phyloP scores from a whole-genome alignment of 2,113 vertebrate genomes.

The Vombatus ursinus region DNA sequence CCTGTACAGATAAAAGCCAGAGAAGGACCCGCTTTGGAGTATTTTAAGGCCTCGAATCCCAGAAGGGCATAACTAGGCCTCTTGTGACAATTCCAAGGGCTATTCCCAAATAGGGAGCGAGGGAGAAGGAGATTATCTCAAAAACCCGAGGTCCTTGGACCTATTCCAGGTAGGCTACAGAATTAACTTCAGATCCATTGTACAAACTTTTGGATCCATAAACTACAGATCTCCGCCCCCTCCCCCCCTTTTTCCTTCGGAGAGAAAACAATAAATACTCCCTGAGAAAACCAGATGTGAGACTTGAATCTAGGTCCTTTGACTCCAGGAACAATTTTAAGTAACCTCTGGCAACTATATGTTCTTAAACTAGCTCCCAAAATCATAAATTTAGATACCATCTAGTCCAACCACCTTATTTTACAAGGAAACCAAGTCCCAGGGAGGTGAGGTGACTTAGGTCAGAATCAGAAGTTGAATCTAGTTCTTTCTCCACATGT shows the following conservation, averaged over 20 bases:
- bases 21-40: neutral
- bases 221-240: neutral
- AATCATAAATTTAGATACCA: too few species aligned
- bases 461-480: neutral
- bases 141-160: neutral
- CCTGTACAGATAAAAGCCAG: neutral
- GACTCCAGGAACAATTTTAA: too few species aligned
- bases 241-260: too few species aligned
- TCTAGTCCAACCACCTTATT: too few species aligned
- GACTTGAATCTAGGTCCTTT: too few species aligned
- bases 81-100: neutral
- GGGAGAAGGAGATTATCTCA: neutral
- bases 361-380: too few species aligned
- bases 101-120: neutral
- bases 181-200: constrained; percentile 17
- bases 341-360: too few species aligned
- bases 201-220: constrained; percentile 3
- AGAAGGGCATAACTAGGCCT: neutral
- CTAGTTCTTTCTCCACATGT: neutral
- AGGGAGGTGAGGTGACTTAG: neutral
- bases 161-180: constrained; percentile 25
- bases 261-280: too few species aligned
- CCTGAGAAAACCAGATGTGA: too few species aligned
- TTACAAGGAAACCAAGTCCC: too few species aligned
- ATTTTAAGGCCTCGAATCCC: neutral